These are phyloP conservation scores for Carlito syrichta DNA, from an alignment of 2,113 vertebrate species.

Conservation along the genomic window DNA sequence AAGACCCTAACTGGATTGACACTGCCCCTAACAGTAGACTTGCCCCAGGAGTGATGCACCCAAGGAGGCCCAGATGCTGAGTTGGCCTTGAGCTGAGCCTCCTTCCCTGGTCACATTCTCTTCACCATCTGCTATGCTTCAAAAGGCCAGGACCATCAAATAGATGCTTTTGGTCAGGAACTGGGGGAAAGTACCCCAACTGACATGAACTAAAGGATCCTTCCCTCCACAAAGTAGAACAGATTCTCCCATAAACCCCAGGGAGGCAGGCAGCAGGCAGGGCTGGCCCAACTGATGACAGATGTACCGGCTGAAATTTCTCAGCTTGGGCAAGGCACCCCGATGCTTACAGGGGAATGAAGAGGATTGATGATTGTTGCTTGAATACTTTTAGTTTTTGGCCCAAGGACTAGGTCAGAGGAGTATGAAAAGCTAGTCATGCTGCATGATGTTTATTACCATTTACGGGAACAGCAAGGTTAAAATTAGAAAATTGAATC, in stretches of 20 bases:
- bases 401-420: not conserved
- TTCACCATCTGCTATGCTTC: not conserved
- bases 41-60: not conserved
- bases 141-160: not conserved
- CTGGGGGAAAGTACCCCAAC: not conserved
- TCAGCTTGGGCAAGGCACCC: not conserved
- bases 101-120: not conserved
- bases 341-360: not conserved
- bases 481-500: slow-evolving; percentile 3
- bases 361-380: not conserved
- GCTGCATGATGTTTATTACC: not conserved
- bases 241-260: not conserved
- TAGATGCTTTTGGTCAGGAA: not conserved
- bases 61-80: not conserved
- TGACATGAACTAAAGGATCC: not conserved
- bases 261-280: not conserved
- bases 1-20: not conserved
- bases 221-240: not conserved
- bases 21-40: not conserved
- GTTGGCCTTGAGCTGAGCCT: not conserved
- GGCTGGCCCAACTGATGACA: not conserved
- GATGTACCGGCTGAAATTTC: not conserved
- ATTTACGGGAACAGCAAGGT: not conserved
- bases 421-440: not conserved
- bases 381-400: not conserved